These are phyloP conservation scores for Aurelia aurita DNA, from an alignment of 30 jellyfish, hydroid and myxozoan species.

Conservation along the genomic window DNA sequence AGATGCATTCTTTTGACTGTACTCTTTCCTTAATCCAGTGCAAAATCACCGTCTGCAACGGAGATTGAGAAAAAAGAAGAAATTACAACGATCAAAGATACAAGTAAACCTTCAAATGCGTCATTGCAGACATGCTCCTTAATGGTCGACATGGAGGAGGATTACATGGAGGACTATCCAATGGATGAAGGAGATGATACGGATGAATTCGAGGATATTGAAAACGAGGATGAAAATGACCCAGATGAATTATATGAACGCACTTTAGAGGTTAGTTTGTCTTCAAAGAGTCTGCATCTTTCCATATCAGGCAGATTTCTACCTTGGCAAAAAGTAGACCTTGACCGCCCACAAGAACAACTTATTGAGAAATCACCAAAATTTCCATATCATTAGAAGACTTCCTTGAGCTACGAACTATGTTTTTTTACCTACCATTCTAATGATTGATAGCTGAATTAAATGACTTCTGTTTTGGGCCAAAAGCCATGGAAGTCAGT, in stretches of 20 bases:
- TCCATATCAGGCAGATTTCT: too few species aligned
- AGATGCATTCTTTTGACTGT: too few species aligned
- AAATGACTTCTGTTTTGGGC: too few species aligned
- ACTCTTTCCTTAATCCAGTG: not conserved
- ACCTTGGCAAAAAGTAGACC: too few species aligned
- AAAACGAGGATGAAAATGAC: constrained; percentile 89
- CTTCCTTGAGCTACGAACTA: too few species aligned
- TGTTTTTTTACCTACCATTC: too few species aligned
- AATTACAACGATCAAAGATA: constrained; percentile 23
- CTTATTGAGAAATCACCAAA: too few species aligned
- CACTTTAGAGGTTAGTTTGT: constrained; percentile 73
- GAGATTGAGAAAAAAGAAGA: constrained; percentile 26
- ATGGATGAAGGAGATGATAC: constrained; percentile 94
- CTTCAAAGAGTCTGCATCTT: too few species aligned
- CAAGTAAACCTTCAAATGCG: constrained; percentile 12
- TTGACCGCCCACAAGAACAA: too few species aligned
- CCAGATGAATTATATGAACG: constrained; percentile 94
- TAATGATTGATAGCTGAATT: too few species aligned
- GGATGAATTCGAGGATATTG: constrained; percentile 96
- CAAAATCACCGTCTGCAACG: constrained; percentile 1
- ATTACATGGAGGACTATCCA: constrained; percentile 71
- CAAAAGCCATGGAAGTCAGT: too few species aligned
- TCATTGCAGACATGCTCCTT: constrained; percentile 53
- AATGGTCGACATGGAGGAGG: constrained; percentile 85
- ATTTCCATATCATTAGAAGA: too few species aligned